Percentiles rank a stretch among this genome's conserved stretches.
Conservation (phyloP, 1,140 invertebrate genomes). For the Aplysia californica region DNA sequence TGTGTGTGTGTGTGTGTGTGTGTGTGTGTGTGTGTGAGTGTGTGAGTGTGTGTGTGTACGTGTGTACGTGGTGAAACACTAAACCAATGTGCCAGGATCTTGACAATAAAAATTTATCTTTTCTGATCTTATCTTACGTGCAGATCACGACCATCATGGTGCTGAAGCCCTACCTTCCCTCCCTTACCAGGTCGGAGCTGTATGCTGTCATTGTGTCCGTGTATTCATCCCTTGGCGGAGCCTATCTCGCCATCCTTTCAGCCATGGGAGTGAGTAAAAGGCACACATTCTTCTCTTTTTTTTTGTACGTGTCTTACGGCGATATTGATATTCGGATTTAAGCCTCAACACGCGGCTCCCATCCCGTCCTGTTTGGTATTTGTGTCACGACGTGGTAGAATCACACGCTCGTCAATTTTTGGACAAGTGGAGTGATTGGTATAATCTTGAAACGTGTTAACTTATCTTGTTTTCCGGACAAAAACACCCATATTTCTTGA, state of each 20-base stretch:
- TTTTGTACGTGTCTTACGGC: too few species aligned
- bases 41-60: not conserved
- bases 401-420: too few species aligned
- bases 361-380: too few species aligned
- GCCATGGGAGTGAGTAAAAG: constrained; percentile 84
- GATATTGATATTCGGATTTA: too few species aligned
- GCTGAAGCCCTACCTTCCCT: constrained; percentile 73
- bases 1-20: not conserved
- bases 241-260: constrained; percentile 92
- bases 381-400: too few species aligned
- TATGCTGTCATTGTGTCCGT: constrained; percentile 93
- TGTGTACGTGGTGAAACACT: not conserved
- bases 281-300: too few species aligned
- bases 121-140: not conserved
- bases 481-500: too few species aligned
- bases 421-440: too few species aligned
- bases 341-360: too few species aligned
- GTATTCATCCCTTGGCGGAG: constrained; percentile 94
- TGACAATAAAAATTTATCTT: not conserved
- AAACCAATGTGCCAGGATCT: not conserved
- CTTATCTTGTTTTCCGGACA: too few species aligned
- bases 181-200: constrained; percentile 89
- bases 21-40: not conserved
- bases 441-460: too few species aligned
- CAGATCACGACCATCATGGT: constrained; percentile 63